Evolutionary conservation across 2,888 invertebrate genomes (phyloP).

Genomic region (Campopleginae sp.): DNA sequence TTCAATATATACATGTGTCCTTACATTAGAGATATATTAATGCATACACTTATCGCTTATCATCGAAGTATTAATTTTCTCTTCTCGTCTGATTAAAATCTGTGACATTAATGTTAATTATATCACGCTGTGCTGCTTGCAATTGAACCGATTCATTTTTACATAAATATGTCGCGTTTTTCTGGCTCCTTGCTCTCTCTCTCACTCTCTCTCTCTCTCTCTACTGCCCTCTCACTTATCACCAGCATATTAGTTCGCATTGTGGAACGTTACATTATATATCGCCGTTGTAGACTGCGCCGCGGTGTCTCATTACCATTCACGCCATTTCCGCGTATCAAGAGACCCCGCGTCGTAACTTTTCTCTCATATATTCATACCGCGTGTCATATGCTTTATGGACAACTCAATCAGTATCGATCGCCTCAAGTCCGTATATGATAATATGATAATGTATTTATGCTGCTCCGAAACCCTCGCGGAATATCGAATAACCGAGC

Average conservation of each 20-base stretch:
- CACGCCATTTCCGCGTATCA: slow-evolving; percentile 47
- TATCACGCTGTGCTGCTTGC: slow-evolving; percentile 18
- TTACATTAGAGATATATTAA: not conserved
- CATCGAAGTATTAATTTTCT: slow-evolving; percentile 35
- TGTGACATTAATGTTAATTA: slow-evolving; percentile 27
- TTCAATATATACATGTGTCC: not conserved
- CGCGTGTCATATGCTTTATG: slow-evolving; percentile 16
- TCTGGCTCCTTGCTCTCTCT: slow-evolving; percentile 1
- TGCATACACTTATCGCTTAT: not conserved
- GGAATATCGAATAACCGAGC: not conserved
- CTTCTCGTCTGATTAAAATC: slow-evolving; percentile 28
- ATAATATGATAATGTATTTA: not conserved
- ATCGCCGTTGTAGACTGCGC: slow-evolving; percentile 9
- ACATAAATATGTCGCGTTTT: slow-evolving; percentile 29
- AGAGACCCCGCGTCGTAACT: slow-evolving; percentile 26
- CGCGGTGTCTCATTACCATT: slow-evolving; percentile 59
- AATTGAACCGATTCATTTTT: slow-evolving; percentile 25
- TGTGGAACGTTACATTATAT: slow-evolving; percentile 34
- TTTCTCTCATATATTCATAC: not conserved
- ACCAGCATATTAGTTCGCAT: slow-evolving; percentile 51
- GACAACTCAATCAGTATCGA: slow-evolving; percentile 46
- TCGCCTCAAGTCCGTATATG: not conserved
- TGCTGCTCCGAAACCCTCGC: not conserved
- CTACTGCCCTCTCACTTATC: slow-evolving; percentile 16
- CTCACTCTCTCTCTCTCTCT: not conserved